Evolutionary conservation across 2,113 vertebrate genomes (phyloP).

Genomic region (Scomber japonicus): DNA sequence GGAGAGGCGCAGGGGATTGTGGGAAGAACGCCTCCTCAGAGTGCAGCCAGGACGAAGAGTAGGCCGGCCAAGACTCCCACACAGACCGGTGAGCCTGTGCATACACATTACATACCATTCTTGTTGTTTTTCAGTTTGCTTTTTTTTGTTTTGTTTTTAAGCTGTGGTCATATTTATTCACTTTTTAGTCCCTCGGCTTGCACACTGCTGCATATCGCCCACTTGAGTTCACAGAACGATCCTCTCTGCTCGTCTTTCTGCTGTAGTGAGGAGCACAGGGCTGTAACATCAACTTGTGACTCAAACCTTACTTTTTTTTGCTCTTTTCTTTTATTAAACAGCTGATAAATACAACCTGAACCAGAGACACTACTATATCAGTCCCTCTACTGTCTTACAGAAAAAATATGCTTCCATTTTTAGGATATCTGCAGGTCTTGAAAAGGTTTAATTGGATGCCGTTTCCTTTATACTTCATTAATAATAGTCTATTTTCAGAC

Average conservation of each 20-base stretch:
- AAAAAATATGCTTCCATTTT: too few relatives aligned
- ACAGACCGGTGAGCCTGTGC: slow-evolving; percentile 65
- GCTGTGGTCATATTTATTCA: background rate
- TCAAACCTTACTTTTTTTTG: background rate
- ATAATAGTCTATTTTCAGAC: too few relatives aligned
- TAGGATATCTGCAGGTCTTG: too few relatives aligned
- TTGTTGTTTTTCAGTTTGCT: background rate
- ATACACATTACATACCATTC: background rate
- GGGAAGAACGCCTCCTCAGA: slow-evolving; percentile 63
- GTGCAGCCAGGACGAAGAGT: slow-evolving; percentile 61
- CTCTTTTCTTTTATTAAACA: too few relatives aligned
- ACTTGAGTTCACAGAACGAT: slow-evolving; percentile 5
- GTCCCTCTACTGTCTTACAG: too few relatives aligned
- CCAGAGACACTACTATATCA: too few relatives aligned
- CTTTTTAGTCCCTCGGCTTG: slow-evolving; percentile 3
- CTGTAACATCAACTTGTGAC: background rate
- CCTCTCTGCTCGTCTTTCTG: background rate
- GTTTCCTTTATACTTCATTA: too few relatives aligned
- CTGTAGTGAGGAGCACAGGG: background rate
- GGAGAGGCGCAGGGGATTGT: slow-evolving; percentile 55
- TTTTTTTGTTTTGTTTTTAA: background rate
- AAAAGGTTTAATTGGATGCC: too few relatives aligned
- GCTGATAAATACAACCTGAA: too few relatives aligned
- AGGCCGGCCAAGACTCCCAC: slow-evolving; percentile 74
- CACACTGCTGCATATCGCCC: background rate